Evolutionary conservation across 1,140 invertebrate species (phyloP).

Genomic region (Euwallacea fornicatus): DNA sequence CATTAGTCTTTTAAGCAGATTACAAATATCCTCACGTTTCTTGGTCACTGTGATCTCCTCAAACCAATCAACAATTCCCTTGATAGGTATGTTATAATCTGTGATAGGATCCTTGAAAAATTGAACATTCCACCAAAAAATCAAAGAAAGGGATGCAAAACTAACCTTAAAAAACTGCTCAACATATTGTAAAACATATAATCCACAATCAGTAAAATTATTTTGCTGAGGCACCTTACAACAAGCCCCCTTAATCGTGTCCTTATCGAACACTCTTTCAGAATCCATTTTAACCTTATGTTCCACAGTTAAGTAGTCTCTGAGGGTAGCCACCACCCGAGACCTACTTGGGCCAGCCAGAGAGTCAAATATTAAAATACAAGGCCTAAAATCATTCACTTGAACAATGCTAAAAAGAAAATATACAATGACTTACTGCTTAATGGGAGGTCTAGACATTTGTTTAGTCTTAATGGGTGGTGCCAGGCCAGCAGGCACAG

Average conservation of each 20-base stretch:
- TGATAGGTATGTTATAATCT: conserved; percentile 75
- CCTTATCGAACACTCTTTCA: conserved; percentile 71
- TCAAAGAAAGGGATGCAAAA: conserved; percentile 22
- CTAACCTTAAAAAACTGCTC: conserved; percentile 88
- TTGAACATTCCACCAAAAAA: background rate
- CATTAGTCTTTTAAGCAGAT: conserved; percentile 71
- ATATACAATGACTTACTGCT: conserved; percentile 57
- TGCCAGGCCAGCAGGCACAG: background rate
- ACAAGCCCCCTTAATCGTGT: conserved; percentile 78
- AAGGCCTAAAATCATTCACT: conserved; percentile 62
- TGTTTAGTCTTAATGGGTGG: conserved; percentile 42
- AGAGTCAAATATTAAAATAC: conserved; percentile 95
- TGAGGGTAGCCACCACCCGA: conserved; percentile 80
- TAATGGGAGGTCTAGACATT: conserved; percentile 55
- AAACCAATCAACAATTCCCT: conserved; percentile 76
- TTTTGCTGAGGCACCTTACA: conserved; percentile 94
- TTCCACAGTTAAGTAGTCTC: conserved; percentile 89
- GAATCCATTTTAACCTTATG: conserved; percentile 74
- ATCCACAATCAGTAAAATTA: conserved; percentile 95
- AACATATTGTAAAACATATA: conserved; percentile 94
- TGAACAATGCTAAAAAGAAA: conserved; percentile 4
- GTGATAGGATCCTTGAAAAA: conserved; percentile 65
- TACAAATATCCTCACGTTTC: conserved; percentile 79
- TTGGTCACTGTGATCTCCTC: conserved; percentile 74
- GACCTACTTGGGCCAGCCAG: conserved; percentile 77